These are phyloP conservation scores for Andrena hattorfiana DNA, from an alignment of 2,888 invertebrate genomes.

Conservation along the genomic window DNA sequence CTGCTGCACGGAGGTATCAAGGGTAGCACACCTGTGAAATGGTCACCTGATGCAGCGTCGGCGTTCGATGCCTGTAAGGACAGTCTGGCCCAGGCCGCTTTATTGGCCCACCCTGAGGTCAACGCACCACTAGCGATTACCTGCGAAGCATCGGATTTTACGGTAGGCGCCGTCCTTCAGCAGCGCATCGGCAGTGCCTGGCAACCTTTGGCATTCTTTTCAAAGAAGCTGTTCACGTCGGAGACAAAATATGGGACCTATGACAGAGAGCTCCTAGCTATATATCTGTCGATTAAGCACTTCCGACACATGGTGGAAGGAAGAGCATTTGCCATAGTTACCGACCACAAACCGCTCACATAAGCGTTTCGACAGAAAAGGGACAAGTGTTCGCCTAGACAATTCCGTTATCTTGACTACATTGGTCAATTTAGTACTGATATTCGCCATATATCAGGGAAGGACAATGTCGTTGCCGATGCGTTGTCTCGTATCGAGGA, in stretches of 20 bases:
- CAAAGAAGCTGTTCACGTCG: neutral
- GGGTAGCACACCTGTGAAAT: no score
- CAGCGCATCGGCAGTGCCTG: conserved; percentile 24
- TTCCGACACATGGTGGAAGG: conserved; percentile 49
- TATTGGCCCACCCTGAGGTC: no score
- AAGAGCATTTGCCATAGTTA: conserved; percentile 15
- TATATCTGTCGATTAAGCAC: neutral
- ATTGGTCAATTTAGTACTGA: no score
- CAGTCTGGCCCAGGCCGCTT: no score
- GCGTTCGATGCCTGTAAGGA: no score
- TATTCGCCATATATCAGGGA: no score
- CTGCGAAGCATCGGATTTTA: no score
- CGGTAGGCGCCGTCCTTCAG: conserved; percentile 47
- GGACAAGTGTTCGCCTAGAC: no score
- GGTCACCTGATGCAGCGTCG: no score
- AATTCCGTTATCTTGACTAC: no score
- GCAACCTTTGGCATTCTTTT: conserved; percentile 31
- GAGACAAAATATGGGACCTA: neutral
- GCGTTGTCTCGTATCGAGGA: conserved; percentile 27
- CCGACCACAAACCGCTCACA: neutral
- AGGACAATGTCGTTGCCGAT: conserved; percentile 34
- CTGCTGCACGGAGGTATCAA: no score
- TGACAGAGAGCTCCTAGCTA: conserved; percentile 2
- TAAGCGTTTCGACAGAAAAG: conserved; percentile 55
- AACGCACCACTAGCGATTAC: no score